Percentiles rank a stretch among this genome's conserved stretches.
phyloP scores from a whole-genome alignment of 2,888 invertebrate species.

The Dichetophora obliterata region DNA sequence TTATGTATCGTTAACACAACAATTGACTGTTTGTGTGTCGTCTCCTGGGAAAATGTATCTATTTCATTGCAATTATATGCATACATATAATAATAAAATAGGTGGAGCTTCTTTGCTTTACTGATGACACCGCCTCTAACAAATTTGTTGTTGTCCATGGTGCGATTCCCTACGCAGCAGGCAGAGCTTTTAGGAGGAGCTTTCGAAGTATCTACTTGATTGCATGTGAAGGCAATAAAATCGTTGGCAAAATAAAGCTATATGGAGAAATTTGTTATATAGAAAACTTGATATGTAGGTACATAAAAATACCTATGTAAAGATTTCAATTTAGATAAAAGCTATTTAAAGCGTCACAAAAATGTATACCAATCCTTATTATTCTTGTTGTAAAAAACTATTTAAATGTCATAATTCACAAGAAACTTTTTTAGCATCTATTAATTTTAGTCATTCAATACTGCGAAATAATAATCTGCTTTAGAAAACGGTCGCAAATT shows the following conservation, averaged over 20 bases:
- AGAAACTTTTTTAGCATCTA: too few relatives aligned
- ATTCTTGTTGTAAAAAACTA: too few relatives aligned
- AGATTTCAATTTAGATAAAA: too few relatives aligned
- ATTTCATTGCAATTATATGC: neutral
- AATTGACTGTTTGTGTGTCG: neutral
- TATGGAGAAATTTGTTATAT: neutral
- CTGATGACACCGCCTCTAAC: slow-evolving; percentile 41
- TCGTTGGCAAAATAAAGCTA: neutral
- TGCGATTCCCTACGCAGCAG: slow-evolving; percentile 34
- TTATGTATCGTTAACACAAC: too few relatives aligned
- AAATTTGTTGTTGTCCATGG: slow-evolving; percentile 38
- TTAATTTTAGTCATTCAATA: too few relatives aligned
- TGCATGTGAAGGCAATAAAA: neutral
- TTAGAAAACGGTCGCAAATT: too few relatives aligned
- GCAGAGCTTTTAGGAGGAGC: slow-evolving; percentile 43
- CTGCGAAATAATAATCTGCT: too few relatives aligned
- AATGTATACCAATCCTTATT: too few relatives aligned
- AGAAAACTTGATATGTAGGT: too few relatives aligned
- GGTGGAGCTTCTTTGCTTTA: slow-evolving; percentile 41
- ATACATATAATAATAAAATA: neutral
- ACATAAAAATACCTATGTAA: too few relatives aligned
- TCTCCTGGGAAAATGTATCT: slow-evolving; percentile 8
- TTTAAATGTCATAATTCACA: too few relatives aligned
- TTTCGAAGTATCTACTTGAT: slow-evolving; percentile 18
- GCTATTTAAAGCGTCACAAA: too few relatives aligned